Evolutionary conservation across 2,888 invertebrate species (phyloP), one percentile per base, ranked within the genome.

Genomic region (Mycogona germanica): DNA sequence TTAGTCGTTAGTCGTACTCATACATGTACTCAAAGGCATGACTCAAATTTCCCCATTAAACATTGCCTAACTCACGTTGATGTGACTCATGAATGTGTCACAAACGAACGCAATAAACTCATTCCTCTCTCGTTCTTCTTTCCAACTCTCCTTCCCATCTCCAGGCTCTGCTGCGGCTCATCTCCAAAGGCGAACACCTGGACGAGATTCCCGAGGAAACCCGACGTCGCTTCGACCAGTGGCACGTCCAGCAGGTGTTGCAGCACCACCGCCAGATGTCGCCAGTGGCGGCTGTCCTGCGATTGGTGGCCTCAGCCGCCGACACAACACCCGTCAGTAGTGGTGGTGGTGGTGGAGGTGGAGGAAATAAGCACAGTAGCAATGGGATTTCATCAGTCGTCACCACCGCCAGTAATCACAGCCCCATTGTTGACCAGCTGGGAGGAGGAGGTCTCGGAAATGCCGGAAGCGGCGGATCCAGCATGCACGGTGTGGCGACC

Each of bases 161-260:
- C 19, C 64, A 69, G 69, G 61, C 59, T 52, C 63, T 70, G 50
- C 73, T 91, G 61, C 81, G 86, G 57, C 86, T 87, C 64, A 79
- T 91, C 58, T 87, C 87, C 66, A 81, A 89, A 57, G 84, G 84
- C 78, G 81, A 67, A 74, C 80, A 65, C 57, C 64, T 63, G 48
- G 59, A 50, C 9, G 78, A 81, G 25, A 78, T 81, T 3, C 78
- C 81, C 0, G 91, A 91, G 61, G 92, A 92, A 50, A 79, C 82
- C 65, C 80, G 86, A 26, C 76, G 87, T 56, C 87, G 87, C 68
- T 93, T 93, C 70, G 91, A 93, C 66, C 82, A 85, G 55, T 93
- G 93, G 93, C 87, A 86, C 81, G 78, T 79, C 41, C 76, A 80
- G 53, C 85, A 85, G 65, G 77, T 83, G 48, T 79, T 80, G 72